These are phyloP conservation scores for Trissolcus basalis DNA, from an alignment of 1,140 invertebrate genomes.

Conservation along the genomic window DNA sequence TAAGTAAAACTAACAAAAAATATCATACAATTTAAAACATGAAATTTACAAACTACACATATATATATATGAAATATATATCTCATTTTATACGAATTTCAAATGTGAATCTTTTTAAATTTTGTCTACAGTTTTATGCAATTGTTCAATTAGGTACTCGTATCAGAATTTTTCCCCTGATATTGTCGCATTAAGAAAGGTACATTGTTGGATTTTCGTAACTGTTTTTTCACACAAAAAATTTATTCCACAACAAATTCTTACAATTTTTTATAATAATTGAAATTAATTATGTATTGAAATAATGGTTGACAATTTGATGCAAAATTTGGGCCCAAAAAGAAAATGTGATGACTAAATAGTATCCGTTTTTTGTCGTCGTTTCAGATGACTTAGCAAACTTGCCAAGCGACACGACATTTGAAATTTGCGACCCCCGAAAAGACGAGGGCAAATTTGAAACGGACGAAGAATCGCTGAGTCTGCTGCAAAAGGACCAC, in stretches of 20 bases:
- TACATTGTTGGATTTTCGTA: too few relatives aligned
- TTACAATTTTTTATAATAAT: background rate
- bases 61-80: too few relatives aligned
- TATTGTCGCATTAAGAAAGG: too few relatives aligned
- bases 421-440: conserved; percentile 65
- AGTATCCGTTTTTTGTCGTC: conserved; percentile 10
- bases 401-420: conserved; percentile 71
- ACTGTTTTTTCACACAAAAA: too few relatives aligned
- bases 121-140: background rate
- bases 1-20: too few relatives aligned
- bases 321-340: background rate
- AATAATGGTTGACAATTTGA: background rate
- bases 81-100: too few relatives aligned
- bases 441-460: background rate
- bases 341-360: background rate
- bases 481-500: conserved; percentile 11
- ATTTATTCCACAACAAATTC: too few relatives aligned
- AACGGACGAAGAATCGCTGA: conserved; percentile 36
- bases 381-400: conserved; percentile 66
- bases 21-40: too few relatives aligned
- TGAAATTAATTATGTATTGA: background rate
- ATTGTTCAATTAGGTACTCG: background rate
- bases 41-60: too few relatives aligned
- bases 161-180: too few relatives aligned
- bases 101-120: conserved; percentile 1